Conservation (phyloP, 2,113 vertebrate genomes). For the Psettodes erumei region DNA sequence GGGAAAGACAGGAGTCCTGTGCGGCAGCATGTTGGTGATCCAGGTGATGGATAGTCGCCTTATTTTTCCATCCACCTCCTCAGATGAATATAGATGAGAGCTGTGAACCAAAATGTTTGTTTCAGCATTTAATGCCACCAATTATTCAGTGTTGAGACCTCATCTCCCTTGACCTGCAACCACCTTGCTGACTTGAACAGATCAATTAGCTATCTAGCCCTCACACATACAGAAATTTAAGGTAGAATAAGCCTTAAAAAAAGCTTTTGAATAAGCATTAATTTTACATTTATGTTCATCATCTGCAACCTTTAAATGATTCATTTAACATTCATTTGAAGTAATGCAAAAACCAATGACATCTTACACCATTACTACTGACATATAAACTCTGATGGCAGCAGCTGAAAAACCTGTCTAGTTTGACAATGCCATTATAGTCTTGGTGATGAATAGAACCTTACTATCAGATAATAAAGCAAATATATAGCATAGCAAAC, state of each 20-base stretch:
- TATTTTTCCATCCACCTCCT: not conserved
- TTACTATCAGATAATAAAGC: conserved; percentile 47
- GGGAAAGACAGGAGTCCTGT: too few species aligned
- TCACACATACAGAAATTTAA: not conserved
- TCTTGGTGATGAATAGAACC: conserved; percentile 30
- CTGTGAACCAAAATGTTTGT: not conserved
- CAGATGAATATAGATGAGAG: not conserved
- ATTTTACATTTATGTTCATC: too few species aligned
- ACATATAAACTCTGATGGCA: conserved; percentile 5
- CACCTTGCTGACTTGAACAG: not conserved
- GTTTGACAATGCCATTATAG: conserved; percentile 31
- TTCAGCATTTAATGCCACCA: not conserved
- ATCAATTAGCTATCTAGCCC: not conserved
- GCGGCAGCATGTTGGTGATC: not conserved
- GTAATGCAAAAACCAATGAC: conserved; percentile 11
- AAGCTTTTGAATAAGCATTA: too few species aligned
- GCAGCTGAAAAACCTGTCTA: conserved; percentile 18
- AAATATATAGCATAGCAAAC: too few species aligned
- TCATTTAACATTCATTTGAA: too few species aligned
- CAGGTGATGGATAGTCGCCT: not conserved
- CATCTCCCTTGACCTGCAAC: conserved; percentile 5
- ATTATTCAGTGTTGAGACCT: conserved; percentile 5
- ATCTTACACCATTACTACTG: not conserved
- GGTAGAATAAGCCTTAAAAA: not conserved
- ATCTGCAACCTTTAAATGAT: not conserved